These are phyloP conservation scores for Arrhopalites spinosus DNA, from an alignment of 2,888 invertebrate genomes.

Conservation along the genomic window DNA sequence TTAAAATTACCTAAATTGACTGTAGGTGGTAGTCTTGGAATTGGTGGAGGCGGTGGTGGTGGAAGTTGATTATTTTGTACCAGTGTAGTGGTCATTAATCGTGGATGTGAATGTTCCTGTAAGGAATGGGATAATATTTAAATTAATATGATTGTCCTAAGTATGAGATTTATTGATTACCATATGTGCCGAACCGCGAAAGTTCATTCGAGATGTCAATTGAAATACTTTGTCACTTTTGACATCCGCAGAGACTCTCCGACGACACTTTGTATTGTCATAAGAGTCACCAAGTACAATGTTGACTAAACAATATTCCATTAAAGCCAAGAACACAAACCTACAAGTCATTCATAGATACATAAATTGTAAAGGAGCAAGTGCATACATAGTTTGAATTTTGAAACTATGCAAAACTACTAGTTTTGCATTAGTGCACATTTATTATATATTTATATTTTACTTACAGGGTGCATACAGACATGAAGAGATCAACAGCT, in stretches of 20 bases:
- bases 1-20: constrained; percentile 21
- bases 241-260: constrained; percentile 33
- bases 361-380: no score
- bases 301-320: constrained; percentile 90
- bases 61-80: constrained; percentile 28
- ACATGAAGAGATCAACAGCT: constrained; percentile 92
- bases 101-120: constrained; percentile 33
- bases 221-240: constrained; percentile 49
- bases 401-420: no score
- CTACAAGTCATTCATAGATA: constrained; percentile 59
- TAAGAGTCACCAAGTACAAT: constrained; percentile 78
- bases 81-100: constrained; percentile 32
- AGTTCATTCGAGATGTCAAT: constrained; percentile 51
- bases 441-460: no score
- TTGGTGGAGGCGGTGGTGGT: constrained; percentile 62
- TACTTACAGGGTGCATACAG: constrained; percentile 79
- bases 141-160: background rate
- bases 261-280: constrained; percentile 57
- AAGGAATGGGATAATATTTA: no score
- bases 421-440: no score
- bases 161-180: no score
- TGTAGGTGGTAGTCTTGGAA: constrained; percentile 57
- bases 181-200: constrained; percentile 43
- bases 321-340: constrained; percentile 90
- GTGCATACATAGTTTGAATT: no score